These are phyloP conservation scores for Mystacides longicornis DNA, from an alignment of 2,888 invertebrate genomes.

Conservation along the genomic window DNA sequence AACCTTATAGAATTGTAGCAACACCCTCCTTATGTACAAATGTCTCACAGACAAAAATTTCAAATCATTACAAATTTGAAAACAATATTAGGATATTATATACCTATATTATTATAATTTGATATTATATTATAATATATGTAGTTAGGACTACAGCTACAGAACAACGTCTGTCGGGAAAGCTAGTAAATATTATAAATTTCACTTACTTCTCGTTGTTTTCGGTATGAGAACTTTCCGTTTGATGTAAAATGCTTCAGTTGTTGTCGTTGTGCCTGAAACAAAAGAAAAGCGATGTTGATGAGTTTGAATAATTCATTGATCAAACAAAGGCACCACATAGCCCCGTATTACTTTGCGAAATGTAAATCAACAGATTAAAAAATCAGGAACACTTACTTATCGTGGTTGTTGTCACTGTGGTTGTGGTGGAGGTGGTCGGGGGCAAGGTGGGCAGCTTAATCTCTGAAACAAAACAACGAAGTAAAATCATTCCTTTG, in stretches of 20 bases:
- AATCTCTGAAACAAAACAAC: slow-evolving; percentile 39
- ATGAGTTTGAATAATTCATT: slow-evolving; percentile 1
- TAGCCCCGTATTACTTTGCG: no score
- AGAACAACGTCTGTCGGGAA: no score
- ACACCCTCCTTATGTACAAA: no score
- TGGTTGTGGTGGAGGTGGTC: slow-evolving; percentile 33
- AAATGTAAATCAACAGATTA: no score
- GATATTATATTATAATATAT: no score
- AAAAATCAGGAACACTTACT: slow-evolving; percentile 26
- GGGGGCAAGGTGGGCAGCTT: slow-evolving; percentile 33
- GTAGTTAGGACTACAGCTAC: no score
- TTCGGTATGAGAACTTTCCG: neutral
- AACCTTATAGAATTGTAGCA: no score
- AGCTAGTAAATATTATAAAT: neutral
- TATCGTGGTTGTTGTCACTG: slow-evolving; percentile 30
- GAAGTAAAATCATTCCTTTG: no score
- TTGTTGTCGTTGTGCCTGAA: neutral
- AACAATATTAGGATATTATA: no score
- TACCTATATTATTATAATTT: no score
- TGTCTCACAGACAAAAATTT: no score
- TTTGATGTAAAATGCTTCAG: neutral
- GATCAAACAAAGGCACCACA: neutral
- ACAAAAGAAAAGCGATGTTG: neutral
- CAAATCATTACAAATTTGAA: no score
- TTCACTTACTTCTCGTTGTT: neutral